Evolutionary conservation across 2,888 invertebrate species (phyloP).

Genomic region (Petrolisthes cinctipes): DNA sequence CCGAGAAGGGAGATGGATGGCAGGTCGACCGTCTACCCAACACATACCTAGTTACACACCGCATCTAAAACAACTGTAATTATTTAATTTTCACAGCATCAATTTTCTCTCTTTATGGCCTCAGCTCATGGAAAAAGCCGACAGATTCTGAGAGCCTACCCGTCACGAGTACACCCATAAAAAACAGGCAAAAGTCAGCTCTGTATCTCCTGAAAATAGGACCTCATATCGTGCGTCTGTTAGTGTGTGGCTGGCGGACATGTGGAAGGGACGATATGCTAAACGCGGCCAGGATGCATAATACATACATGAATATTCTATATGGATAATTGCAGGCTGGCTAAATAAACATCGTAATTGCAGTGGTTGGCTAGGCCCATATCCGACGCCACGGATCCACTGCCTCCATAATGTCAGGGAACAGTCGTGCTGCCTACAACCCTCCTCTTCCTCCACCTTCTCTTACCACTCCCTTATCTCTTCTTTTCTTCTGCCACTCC

Average conservation of each 20-base stretch:
- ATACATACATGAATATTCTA: slow-evolving; percentile 56
- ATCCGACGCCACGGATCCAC: slow-evolving; percentile 34
- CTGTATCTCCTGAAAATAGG: neutral
- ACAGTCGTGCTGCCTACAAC: neutral
- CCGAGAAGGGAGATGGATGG: slow-evolving; percentile 39
- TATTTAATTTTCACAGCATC: slow-evolving; percentile 57
- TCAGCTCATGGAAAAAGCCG: slow-evolving; percentile 43
- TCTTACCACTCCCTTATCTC: neutral
- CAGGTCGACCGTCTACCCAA: slow-evolving; percentile 20
- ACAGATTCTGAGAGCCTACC: slow-evolving; percentile 3
- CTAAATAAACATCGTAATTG: slow-evolving; percentile 55
- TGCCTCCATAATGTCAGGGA: slow-evolving; percentile 17
- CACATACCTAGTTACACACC: slow-evolving; percentile 52
- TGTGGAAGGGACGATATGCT: slow-evolving; percentile 29
- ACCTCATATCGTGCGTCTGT: neutral
- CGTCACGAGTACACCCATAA: neutral
- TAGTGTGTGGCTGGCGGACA: slow-evolving; percentile 18
- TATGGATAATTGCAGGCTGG: slow-evolving; percentile 54
- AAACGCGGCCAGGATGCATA: slow-evolving; percentile 40
- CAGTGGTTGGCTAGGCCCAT: slow-evolving; percentile 44
- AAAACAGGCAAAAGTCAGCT: neutral
- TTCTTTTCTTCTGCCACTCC: neutral
- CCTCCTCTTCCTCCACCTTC: neutral
- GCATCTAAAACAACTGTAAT: slow-evolving; percentile 46
- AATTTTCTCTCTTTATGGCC: slow-evolving; percentile 56